Conservation (phyloP, 1,140 invertebrate genomes). For the Sitophilus oryzae region DNA sequence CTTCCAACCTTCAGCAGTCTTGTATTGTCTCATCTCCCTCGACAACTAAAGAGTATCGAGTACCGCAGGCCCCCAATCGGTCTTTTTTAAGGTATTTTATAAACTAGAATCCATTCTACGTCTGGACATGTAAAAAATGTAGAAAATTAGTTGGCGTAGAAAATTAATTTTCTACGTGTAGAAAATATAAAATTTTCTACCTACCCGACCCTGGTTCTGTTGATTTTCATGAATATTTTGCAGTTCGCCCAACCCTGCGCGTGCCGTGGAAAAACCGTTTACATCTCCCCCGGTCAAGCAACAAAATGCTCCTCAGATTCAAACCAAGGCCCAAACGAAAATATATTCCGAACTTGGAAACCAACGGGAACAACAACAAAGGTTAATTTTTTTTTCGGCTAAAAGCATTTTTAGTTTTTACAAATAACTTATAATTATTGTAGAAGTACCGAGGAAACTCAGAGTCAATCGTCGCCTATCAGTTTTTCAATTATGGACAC, state of each 20-base stretch:
- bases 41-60: constrained; percentile 55
- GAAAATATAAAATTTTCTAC: too few relatives aligned
- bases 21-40: constrained; percentile 64
- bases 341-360: constrained; percentile 56
- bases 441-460: constrained; percentile 43
- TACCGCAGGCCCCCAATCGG: constrained; percentile 46
- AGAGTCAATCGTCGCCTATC: constrained; percentile 65
- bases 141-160: too few relatives aligned
- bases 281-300: constrained; percentile 50
- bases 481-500: constrained; percentile 70
- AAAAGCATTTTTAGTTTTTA: background rate
- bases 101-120: too few relatives aligned
- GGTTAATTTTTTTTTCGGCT: background rate
- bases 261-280: constrained; percentile 35
- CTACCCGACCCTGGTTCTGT: too few relatives aligned
- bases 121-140: too few relatives aligned
- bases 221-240: too few relatives aligned
- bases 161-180: too few relatives aligned
- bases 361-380: constrained; percentile 48
- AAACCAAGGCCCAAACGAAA: constrained; percentile 64
- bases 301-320: constrained; percentile 50
- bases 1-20: constrained; percentile 58
- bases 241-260: constrained; percentile 31
- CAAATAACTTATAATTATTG: background rate
- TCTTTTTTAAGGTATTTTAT: constrained; percentile 16